These are phyloP conservation scores for Melanotaenia parkinsoni DNA, from an alignment of 2,797 vertebrate species.

Conservation along the genomic window DNA sequence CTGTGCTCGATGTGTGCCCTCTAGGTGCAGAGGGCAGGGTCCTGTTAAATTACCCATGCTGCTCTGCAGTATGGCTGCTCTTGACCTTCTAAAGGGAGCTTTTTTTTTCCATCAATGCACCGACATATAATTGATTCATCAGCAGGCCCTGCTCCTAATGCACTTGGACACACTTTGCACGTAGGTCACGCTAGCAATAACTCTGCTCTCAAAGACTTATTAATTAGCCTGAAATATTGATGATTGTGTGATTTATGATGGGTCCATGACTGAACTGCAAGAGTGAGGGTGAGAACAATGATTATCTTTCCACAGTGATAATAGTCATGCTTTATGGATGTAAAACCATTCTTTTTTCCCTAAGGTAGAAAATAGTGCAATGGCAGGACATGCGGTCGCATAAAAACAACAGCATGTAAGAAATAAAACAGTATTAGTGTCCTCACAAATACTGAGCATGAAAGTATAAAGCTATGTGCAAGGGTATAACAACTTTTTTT, in stretches of 20 bases:
- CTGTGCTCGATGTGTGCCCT: slow-evolving; percentile 45
- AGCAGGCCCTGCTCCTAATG: slow-evolving; percentile 68
- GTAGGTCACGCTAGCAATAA: slow-evolving; percentile 61
- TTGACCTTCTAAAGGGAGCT: slow-evolving; percentile 77
- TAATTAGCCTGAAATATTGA: slow-evolving; percentile 76
- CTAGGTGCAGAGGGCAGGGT: slow-evolving; percentile 37
- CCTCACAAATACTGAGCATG: slow-evolving; percentile 31
- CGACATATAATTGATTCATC: slow-evolving; percentile 76
- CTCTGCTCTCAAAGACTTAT: slow-evolving; percentile 64
- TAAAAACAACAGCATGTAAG: slow-evolving; percentile 43
- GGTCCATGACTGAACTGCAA: slow-evolving; percentile 42
- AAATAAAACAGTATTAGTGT: slow-evolving; percentile 33
- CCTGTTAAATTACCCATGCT: slow-evolving; percentile 71
- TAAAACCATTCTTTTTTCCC: slow-evolving; percentile 11
- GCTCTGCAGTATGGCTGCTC: slow-evolving; percentile 44
- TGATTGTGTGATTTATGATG: slow-evolving; percentile 59
- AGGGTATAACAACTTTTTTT: not conserved
- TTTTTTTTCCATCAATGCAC: slow-evolving; percentile 53
- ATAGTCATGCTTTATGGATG: slow-evolving; percentile 35
- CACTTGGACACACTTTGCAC: slow-evolving; percentile 65
- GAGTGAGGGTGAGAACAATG: slow-evolving; percentile 23
- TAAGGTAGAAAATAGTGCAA: slow-evolving; percentile 9
- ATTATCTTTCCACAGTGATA: slow-evolving; percentile 20
- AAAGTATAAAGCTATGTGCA: slow-evolving; percentile 7
- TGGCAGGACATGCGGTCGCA: slow-evolving; percentile 3